phyloP scores from a whole-genome alignment of 2,113 vertebrate species.

The Scophthalmus maximus region DNA sequence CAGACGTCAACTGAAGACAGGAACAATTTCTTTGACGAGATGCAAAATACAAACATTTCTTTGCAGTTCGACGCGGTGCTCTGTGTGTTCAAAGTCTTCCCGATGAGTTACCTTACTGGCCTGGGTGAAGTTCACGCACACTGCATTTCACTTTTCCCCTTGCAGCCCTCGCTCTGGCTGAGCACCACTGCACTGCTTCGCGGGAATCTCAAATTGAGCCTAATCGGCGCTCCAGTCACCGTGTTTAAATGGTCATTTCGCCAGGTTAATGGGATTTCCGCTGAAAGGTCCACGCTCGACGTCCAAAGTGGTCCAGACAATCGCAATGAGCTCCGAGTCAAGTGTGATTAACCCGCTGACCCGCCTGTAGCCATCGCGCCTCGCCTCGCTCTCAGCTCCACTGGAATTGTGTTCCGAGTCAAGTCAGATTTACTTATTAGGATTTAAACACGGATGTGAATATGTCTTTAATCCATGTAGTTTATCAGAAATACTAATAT shows the following conservation, averaged over 20 bases:
- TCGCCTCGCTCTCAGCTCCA: constrained; percentile 46
- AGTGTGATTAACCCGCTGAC: constrained; percentile 80
- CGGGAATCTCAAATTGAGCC: constrained; percentile 68
- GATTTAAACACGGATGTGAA: constrained; percentile 39
- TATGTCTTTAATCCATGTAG: too few relatives aligned
- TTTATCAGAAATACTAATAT: too few relatives aligned
- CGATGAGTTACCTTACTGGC: constrained; percentile 30
- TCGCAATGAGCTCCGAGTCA: constrained; percentile 74
- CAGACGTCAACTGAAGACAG: too few relatives aligned
- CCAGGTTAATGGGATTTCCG: constrained; percentile 82
- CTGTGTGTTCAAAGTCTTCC: not conserved
- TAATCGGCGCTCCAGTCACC: constrained; percentile 72
- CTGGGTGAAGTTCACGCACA: constrained; percentile 34
- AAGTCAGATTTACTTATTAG: constrained; percentile 46
- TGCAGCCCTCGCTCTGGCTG: constrained; percentile 3
- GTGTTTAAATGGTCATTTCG: constrained; percentile 74
- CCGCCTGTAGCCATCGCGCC: constrained; percentile 57
- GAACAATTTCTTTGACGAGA: not conserved
- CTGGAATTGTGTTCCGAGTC: constrained; percentile 42
- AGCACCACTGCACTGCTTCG: constrained; percentile 50
- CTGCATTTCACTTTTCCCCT: constrained; percentile 25
- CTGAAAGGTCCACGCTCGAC: constrained; percentile 63
- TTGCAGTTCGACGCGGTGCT: not conserved
- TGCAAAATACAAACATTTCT: too few relatives aligned
- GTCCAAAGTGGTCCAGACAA: constrained; percentile 77